Conservation (phyloP, 2,113 vertebrate species). For the Heloderma charlesbogerti region DNA sequence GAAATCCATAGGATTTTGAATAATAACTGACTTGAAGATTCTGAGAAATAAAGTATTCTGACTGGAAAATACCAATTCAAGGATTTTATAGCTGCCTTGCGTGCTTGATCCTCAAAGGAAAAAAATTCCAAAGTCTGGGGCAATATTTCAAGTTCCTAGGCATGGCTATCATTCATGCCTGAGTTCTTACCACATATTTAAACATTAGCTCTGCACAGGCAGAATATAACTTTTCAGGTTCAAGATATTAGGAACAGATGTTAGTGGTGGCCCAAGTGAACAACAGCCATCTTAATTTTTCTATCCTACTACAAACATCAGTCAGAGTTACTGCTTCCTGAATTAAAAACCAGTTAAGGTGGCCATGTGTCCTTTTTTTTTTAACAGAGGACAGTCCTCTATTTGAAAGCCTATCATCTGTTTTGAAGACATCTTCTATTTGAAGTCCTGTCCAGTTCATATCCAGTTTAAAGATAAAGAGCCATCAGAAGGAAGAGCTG, state of each 20-base stretch:
- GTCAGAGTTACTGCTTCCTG: neutral
- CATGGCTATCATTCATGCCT: neutral
- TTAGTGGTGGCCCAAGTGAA: neutral
- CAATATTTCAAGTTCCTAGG: neutral
- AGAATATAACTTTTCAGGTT: neutral
- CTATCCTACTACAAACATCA: neutral
- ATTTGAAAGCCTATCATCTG: too few relatives aligned
- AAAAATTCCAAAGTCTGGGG: neutral
- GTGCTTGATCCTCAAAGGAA: neutral
- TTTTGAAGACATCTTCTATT: too few relatives aligned
- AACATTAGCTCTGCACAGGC: neutral
- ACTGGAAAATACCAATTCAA: neutral
- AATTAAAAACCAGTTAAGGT: neutral
- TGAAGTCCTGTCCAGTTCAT: too few relatives aligned
- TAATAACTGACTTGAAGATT: neutral
- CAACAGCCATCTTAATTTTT: neutral
- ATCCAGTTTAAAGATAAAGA: too few relatives aligned
- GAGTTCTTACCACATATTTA: neutral
- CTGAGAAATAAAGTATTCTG: neutral
- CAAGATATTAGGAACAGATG: neutral
- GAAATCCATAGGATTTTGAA: neutral
- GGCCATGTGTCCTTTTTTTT: too few relatives aligned
- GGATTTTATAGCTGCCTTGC: neutral
- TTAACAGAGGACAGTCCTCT: too few relatives aligned
- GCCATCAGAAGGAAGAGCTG: too few relatives aligned